These are phyloP conservation scores for Engystomops pustulosus DNA, from an alignment of 2,113 vertebrate genomes.

Conservation along the genomic window DNA sequence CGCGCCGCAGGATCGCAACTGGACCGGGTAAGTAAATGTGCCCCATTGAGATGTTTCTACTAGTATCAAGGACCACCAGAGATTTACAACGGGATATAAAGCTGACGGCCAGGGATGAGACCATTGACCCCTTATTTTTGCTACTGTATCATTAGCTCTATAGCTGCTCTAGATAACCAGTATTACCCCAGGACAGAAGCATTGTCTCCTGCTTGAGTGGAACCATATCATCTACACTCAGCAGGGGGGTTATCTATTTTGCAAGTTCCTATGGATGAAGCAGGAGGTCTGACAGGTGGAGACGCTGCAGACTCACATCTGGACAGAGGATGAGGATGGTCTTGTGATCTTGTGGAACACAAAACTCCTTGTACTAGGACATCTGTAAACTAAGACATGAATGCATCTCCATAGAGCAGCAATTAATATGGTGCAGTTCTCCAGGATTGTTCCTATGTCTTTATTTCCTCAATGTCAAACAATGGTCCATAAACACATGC, in stretches of 20 bases:
- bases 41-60: no score
- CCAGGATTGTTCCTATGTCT: neutral
- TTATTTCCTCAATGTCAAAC: neutral
- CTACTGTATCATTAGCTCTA: no score
- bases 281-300: conserved; percentile 21
- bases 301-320: conserved; percentile 7
- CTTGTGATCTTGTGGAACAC: neutral
- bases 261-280: neutral
- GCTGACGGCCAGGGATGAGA: no score
- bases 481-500: neutral
- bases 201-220: neutral
- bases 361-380: neutral
- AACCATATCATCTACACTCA: neutral
- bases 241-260: neutral
- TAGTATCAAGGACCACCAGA: no score
- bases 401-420: neutral
- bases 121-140: no score
- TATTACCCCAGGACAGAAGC: no score
- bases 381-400: neutral
- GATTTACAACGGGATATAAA: no score
- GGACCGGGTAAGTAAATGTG: no score
- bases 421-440: neutral
- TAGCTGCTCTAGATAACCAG: no score
- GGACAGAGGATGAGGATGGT: neutral
- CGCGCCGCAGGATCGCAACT: no score